Percentiles rank a stretch among this genome's conserved stretches.
phyloP scores from a whole-genome alignment of 2,113 vertebrate species.

The Phoenicopterus ruber region DNA sequence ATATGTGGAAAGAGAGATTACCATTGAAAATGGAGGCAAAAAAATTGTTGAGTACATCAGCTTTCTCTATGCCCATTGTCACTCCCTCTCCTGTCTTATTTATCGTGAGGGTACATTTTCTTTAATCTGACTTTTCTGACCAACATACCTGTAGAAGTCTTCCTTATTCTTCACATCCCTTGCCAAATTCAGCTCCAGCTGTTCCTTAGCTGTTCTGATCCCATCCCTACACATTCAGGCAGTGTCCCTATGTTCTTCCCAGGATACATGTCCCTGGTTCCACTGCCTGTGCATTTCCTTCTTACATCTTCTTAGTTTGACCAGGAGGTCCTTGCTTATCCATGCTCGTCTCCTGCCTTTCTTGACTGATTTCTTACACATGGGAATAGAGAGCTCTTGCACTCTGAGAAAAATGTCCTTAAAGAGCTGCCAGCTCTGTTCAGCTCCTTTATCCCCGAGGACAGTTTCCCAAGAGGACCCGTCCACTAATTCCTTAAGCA shows the following conservation, averaged over 20 bases:
- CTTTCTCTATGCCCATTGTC: background rate
- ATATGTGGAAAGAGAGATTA: background rate
- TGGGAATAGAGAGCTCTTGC: background rate
- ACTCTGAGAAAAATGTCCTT: background rate
- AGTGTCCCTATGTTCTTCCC: background rate
- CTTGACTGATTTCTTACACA: too few species aligned
- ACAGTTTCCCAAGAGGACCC: background rate
- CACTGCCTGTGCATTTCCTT: too few species aligned
- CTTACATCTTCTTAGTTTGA: too few species aligned
- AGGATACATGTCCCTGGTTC: too few species aligned
- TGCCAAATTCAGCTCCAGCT: background rate
- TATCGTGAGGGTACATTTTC: background rate
- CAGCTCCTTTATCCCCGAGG: background rate
- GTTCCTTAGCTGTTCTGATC: background rate
- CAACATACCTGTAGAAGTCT: background rate
- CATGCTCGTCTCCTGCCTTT: too few species aligned
- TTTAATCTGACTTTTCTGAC: background rate
- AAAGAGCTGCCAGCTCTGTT: background rate
- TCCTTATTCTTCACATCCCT: background rate
- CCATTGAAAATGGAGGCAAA: background rate
- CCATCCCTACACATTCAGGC: background rate
- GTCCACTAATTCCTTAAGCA: background rate
- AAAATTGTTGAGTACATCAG: background rate
- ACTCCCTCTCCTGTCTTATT: background rate
- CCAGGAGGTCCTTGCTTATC: too few species aligned